Base-by-base conservation (phyloP, 2,113 vertebrate species). In the Chaetodon auriga region DNA sequence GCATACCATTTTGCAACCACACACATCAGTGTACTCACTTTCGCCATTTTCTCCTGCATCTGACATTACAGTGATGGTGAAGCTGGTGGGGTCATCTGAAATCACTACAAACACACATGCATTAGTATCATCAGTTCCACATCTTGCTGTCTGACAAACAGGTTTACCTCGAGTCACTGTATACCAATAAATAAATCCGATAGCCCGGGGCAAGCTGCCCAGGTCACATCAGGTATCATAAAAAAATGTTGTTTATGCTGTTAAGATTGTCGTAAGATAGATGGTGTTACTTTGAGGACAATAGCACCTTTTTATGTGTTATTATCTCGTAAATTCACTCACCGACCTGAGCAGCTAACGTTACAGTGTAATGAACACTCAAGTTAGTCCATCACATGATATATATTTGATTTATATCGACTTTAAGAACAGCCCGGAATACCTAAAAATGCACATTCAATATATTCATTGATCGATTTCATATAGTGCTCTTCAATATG, bases 51-150 rank as follows among this genome's bases (percentile, higher is more conserved):
- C 96, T 84, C 95, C 97, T 11, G 97, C 96, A 80, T 99, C 98
- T 69, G 98, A 99, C 1, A 96, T 96, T 53, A 99, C 97, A 46
- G 96, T 99, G 92, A 99, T 98, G 10, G 97, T 99, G 89, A 99
- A 99, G 92, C 97, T 97, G 35, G 94, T 94, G 66, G 98, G 98
- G 0, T 95, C 93, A 87, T 98, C 97, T 85, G 97, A 97, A 81
- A 99, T 93, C 36, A 99, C 98, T 99, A 53, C 13, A 78, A 16
- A 78, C 23, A 80, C 30, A 90, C 14, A 0, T 0, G 0, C 55
- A 25, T 68, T 14, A 69, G 21, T 23, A 2, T 15, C 16, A 18
- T 18, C 1, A 76, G 6, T 23, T 10, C 2, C 11, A 25, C 14
- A 12, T n/a, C 2, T 19, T 10, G 6, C 3, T 45, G 14, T 25